Evolutionary conservation across 1,140 invertebrate genomes (phyloP).

Genomic region (Listronotus oregonensis): DNA sequence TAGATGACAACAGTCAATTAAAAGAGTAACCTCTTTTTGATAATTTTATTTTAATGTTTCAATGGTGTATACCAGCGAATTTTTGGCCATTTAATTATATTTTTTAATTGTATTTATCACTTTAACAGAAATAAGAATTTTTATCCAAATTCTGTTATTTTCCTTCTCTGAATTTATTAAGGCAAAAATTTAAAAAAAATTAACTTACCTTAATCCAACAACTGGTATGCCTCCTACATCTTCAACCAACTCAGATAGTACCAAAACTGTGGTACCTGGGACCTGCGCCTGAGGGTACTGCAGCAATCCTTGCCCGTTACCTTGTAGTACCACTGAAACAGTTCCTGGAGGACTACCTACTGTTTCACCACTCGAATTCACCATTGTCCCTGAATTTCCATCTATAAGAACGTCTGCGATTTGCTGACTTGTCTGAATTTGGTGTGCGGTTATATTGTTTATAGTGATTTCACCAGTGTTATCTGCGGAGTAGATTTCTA

Average conservation of each 20-base stretch:
- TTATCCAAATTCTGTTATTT: no score
- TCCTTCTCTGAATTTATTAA: no score
- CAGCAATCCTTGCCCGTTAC: constrained; percentile 51
- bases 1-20: no score
- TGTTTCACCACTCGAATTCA: constrained; percentile 49
- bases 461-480: constrained; percentile 58
- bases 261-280: constrained; percentile 59
- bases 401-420: constrained; percentile 59
- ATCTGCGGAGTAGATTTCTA: constrained; percentile 59
- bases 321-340: constrained; percentile 53
- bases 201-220: constrained; percentile 51
- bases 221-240: constrained; percentile 52
- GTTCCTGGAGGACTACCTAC: constrained; percentile 56
- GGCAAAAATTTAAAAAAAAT: no score
- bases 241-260: constrained; percentile 61
- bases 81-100: no score
- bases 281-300: constrained; percentile 54
- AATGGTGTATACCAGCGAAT: no score
- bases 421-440: constrained; percentile 58
- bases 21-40: no score
- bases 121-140: no score
- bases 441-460: constrained; percentile 57
- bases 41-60: no score
- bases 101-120: no score
- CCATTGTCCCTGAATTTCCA: constrained; percentile 52